phyloP scores from a whole-genome alignment of 2,113 vertebrate genomes.

The Archilochus colubris region DNA sequence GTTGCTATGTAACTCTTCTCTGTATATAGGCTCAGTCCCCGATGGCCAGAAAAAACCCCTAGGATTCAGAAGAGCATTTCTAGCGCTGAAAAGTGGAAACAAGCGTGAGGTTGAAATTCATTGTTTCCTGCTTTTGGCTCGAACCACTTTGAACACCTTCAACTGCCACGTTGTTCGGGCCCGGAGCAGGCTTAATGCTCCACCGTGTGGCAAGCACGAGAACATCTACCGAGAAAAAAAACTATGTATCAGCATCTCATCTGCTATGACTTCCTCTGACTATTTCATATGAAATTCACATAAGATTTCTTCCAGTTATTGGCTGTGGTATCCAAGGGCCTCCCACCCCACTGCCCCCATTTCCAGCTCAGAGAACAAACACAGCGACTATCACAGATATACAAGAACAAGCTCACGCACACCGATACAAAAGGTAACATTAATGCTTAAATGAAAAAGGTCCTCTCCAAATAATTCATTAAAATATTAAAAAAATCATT shows the following conservation, averaged over 20 bases:
- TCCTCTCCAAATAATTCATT: slow-evolving; percentile 85
- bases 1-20: slow-evolving; percentile 69
- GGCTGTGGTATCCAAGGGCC: slow-evolving; percentile 74
- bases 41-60: slow-evolving; percentile 39
- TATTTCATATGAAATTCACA: slow-evolving; percentile 67
- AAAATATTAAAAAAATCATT: slow-evolving; percentile 80
- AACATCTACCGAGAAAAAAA: slow-evolving; percentile 48
- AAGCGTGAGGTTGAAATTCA: slow-evolving; percentile 50
- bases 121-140: slow-evolving; percentile 71
- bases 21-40: slow-evolving; percentile 40
- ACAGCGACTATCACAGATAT: slow-evolving; percentile 77
- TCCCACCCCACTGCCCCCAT: slow-evolving; percentile 64
- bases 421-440: slow-evolving; percentile 76
- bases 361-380: slow-evolving; percentile 81
- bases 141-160: slow-evolving; percentile 66
- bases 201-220: slow-evolving; percentile 44
- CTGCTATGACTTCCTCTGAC: slow-evolving; percentile 48
- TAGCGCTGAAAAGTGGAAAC: slow-evolving; percentile 63
- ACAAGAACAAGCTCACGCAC: slow-evolving; percentile 76
- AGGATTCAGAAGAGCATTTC: slow-evolving; percentile 47
- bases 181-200: slow-evolving; percentile 46
- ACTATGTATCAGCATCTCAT: background rate
- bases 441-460: slow-evolving; percentile 82
- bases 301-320: slow-evolving; percentile 84
- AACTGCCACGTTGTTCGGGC: slow-evolving; percentile 41